phyloP scores from a whole-genome alignment of 2,113 vertebrate species.

The Ochotona princeps region DNA sequence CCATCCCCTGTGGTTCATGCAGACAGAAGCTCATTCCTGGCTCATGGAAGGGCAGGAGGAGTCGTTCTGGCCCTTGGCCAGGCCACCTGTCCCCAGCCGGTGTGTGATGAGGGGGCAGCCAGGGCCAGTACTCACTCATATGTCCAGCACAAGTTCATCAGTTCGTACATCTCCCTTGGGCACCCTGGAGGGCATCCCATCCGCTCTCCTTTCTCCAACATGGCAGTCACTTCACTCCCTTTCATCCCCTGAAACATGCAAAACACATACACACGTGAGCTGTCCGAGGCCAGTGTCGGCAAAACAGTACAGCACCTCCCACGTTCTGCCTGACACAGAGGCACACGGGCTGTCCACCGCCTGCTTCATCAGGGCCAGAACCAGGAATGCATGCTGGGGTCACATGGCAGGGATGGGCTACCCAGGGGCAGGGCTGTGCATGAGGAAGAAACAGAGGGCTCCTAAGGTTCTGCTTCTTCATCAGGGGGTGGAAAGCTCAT shows the following conservation, averaged over 20 bases:
- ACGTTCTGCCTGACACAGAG: no score
- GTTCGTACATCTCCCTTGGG: conserved; percentile 92
- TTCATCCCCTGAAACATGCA: conserved; percentile 93
- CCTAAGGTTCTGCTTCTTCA: not conserved
- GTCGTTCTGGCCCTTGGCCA: not conserved
- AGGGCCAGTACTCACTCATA: conserved; percentile 90
- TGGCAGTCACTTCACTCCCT: conserved; percentile 94
- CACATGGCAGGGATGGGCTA: not conserved
- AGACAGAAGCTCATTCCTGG: not conserved
- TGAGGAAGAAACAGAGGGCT: fast-evolving
- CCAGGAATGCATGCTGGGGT: not conserved
- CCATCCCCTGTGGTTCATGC: fast-evolving
- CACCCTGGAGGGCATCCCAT: conserved; percentile 91
- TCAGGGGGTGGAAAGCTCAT: not conserved
- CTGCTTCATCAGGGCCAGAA: fast-evolving
- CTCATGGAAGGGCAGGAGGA: not conserved
- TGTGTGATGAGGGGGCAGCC: fast-evolving
- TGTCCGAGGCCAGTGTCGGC: not conserved
- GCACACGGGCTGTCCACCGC: fast-evolving
- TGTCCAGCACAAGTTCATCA: conserved; percentile 96
- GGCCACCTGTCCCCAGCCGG: fast-evolving
- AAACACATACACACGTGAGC: not conserved
- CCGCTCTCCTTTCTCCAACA: conserved; percentile 94
- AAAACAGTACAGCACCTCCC: not conserved
- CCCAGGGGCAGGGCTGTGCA: fast-evolving